These are phyloP conservation scores for Epinephelus awoara DNA, from an alignment of 2,797 vertebrate genomes.

Conservation along the genomic window DNA sequence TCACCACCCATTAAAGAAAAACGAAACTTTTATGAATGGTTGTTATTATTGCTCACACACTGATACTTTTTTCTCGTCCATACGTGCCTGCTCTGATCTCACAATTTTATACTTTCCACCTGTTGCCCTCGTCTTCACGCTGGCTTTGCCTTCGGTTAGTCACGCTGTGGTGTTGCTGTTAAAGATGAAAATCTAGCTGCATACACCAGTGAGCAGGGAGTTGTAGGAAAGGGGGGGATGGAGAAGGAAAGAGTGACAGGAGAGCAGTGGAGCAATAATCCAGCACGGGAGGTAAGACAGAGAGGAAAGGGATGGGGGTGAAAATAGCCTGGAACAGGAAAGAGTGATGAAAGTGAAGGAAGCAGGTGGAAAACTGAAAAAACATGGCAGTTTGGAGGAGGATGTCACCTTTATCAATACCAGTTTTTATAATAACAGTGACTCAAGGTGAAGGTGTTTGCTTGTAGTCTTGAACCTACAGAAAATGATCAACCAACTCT, in stretches of 20 bases:
- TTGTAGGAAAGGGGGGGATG: constrained; percentile 19
- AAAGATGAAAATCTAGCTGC: constrained; percentile 54
- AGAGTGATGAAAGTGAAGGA: constrained; percentile 45
- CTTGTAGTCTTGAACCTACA: neutral
- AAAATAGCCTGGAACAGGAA: constrained; percentile 49
- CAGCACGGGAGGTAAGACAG: constrained; percentile 50
- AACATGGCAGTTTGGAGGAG: constrained; percentile 11
- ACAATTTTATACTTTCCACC: constrained; percentile 71
- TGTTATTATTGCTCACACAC: constrained; percentile 13
- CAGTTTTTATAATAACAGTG: neutral
- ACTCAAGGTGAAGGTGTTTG: neutral
- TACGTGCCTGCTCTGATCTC: constrained; percentile 33
- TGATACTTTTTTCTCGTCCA: constrained; percentile 21
- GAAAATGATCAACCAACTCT: neutral
- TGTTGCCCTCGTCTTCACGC: constrained; percentile 62
- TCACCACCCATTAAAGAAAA: constrained; percentile 11
- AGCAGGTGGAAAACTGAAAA: constrained; percentile 42
- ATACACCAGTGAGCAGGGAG: constrained; percentile 28
- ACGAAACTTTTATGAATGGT: constrained; percentile 33
- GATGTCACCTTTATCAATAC: constrained; percentile 5
- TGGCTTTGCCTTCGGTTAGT: constrained; percentile 60
- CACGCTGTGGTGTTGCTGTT: constrained; percentile 48
- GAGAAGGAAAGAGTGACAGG: constrained; percentile 47
- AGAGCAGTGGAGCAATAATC: constrained; percentile 24
- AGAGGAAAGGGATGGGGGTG: constrained; percentile 51